These are phyloP conservation scores for Propithecus deckenii DNA, from an alignment of 2,797 vertebrate species.

Conservation along the genomic window DNA sequence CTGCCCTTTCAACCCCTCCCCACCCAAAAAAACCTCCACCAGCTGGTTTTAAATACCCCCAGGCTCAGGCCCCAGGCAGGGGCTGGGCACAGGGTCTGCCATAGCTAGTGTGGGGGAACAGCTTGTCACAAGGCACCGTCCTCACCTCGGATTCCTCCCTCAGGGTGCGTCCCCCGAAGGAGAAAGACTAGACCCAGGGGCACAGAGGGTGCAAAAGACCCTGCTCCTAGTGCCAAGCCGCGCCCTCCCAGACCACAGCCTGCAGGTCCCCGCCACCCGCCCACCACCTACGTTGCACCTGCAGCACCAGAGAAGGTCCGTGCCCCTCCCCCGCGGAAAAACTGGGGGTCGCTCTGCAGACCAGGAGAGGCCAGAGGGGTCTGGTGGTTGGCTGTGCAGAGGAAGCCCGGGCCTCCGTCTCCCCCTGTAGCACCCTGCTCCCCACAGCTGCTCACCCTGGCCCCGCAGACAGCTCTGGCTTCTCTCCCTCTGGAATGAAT, in stretches of 20 bases:
- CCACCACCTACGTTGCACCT: background rate
- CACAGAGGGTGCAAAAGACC: background rate
- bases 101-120: background rate
- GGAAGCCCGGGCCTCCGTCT: background rate
- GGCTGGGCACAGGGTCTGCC: fast-evolving
- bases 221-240: fast-evolving
- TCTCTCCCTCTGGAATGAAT: background rate
- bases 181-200: background rate
- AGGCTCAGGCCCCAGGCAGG: background rate
- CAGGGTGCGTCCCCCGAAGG: fast-evolving
- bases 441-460: background rate
- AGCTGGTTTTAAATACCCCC: background rate
- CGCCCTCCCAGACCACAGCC: background rate
- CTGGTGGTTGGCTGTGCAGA: background rate
- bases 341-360: background rate
- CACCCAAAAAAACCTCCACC: background rate
- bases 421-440: background rate
- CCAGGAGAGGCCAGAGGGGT: background rate
- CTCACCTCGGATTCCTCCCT: background rate
- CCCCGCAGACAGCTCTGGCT: background rate
- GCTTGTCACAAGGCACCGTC: fast-evolving
- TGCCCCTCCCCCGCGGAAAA: background rate
- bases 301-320: fast-evolving
- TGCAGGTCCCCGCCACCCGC: fast-evolving
- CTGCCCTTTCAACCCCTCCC: background rate